These are phyloP conservation scores for Melanotaenia maccullochi DNA, from an alignment of 2,797 vertebrate genomes.

Conservation along the genomic window DNA sequence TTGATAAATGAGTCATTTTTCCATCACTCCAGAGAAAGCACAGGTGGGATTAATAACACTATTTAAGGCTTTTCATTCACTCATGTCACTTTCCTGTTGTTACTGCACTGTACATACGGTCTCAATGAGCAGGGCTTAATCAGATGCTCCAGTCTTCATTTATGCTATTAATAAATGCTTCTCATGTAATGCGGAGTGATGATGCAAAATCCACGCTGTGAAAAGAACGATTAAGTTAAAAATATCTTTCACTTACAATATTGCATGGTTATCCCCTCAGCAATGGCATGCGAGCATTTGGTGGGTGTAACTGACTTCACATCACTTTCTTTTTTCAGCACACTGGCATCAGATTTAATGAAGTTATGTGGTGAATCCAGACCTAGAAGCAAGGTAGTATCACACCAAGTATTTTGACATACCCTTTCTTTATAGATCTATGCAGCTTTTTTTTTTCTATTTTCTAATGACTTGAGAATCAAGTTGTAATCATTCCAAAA, in stretches of 20 bases:
- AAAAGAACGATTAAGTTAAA: background rate
- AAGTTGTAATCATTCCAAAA: conserved; percentile 13
- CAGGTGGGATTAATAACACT: too few species aligned
- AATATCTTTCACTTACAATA: background rate
- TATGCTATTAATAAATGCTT: background rate
- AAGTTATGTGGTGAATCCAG: conserved; percentile 94
- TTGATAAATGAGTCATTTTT: too few species aligned
- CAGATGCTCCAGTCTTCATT: too few species aligned
- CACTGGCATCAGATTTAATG: conserved; percentile 92
- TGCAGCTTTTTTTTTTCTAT: too few species aligned
- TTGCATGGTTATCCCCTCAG: background rate
- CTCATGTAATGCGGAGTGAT: background rate
- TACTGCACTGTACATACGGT: too few species aligned
- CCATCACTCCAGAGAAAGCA: too few species aligned
- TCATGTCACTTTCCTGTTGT: too few species aligned
- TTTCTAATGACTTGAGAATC: conserved; percentile 10
- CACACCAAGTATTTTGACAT: background rate
- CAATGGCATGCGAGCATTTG: background rate
- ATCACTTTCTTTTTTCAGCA: conserved; percentile 78
- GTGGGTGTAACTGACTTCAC: background rate
- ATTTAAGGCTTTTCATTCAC: too few species aligned
- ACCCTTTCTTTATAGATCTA: background rate
- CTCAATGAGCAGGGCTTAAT: too few species aligned
- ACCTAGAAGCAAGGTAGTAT: conserved; percentile 91
- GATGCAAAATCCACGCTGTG: background rate